phyloP scores from a whole-genome alignment of 2,113 vertebrate species.

The Sporophila hypoxantha region DNA sequence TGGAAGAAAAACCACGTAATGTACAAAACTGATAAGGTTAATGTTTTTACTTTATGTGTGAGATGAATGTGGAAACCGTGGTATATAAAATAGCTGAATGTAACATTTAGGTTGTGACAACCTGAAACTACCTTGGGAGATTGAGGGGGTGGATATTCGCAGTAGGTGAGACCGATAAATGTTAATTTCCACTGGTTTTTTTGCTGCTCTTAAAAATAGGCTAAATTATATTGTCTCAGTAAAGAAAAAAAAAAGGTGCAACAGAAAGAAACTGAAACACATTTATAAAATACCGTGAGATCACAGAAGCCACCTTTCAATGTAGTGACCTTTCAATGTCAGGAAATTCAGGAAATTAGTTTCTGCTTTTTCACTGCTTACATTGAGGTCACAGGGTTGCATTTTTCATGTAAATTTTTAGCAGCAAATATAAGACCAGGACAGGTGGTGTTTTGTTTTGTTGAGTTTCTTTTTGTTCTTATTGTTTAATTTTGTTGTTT shows the following conservation, averaged over 20 bases:
- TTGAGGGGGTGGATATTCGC: not conserved
- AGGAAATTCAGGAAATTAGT: not conserved
- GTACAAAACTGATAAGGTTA: not conserved
- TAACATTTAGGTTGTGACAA: not conserved
- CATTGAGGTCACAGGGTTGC: not conserved
- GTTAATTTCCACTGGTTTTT: not conserved
- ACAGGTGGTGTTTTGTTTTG: not conserved
- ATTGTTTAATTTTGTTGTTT: not conserved
- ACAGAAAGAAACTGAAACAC: not conserved
- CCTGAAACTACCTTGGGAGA: not conserved
- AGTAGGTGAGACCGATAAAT: not conserved
- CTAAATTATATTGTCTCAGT: not conserved
- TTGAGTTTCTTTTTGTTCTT: not conserved
- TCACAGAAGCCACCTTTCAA: not conserved
- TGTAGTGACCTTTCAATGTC: not conserved
- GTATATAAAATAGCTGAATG: not conserved
- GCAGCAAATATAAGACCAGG: not conserved
- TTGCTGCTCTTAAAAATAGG: not conserved
- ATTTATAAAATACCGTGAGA: not conserved
- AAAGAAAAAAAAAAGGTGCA: not conserved
- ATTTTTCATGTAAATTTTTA: not conserved
- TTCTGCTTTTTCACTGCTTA: not conserved
- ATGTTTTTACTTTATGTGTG: not conserved
- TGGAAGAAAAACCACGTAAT: not conserved
- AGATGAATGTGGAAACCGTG: not conserved